These are phyloP conservation scores for Engystomops pustulosus DNA, from an alignment of 2,113 vertebrate species.

Conservation along the genomic window DNA sequence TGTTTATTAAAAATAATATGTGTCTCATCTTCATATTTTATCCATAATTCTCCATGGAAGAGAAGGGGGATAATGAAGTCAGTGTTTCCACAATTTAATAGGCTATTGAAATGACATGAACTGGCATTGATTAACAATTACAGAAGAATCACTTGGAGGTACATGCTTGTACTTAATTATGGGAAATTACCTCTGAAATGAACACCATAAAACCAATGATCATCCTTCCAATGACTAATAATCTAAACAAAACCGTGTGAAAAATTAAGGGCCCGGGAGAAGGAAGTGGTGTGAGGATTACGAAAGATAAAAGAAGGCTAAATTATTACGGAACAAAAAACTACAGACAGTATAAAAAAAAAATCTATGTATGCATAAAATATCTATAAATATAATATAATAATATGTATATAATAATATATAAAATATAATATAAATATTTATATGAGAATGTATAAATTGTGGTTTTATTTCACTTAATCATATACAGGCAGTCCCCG, in stretches of 20 bases:
- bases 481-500: too few species aligned
- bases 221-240: slow-evolving; percentile 7
- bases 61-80: not conserved
- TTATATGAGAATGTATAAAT: too few species aligned
- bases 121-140: slow-evolving; percentile 56
- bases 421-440: too few species aligned
- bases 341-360: too few species aligned
- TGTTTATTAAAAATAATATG: not conserved
- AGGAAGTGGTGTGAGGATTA: too few species aligned
- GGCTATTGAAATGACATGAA: slow-evolving; percentile 56
- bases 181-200: slow-evolving; percentile 34
- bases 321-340: too few species aligned
- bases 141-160: slow-evolving; percentile 40
- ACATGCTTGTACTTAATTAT: slow-evolving; percentile 54
- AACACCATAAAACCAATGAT: slow-evolving; percentile 24
- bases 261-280: too few species aligned
- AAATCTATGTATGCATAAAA: too few species aligned
- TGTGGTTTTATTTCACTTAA: too few species aligned
- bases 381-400: too few species aligned
- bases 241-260: not conserved
- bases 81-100: slow-evolving; percentile 9
- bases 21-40: not conserved
- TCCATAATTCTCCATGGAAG: not conserved
- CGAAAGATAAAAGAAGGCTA: too few species aligned
- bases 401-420: too few species aligned